Evolutionary conservation across 2,888 invertebrate genomes (phyloP), one percentile per base, ranked within the genome.

Genomic region (Pantelozetes paolii): DNA sequence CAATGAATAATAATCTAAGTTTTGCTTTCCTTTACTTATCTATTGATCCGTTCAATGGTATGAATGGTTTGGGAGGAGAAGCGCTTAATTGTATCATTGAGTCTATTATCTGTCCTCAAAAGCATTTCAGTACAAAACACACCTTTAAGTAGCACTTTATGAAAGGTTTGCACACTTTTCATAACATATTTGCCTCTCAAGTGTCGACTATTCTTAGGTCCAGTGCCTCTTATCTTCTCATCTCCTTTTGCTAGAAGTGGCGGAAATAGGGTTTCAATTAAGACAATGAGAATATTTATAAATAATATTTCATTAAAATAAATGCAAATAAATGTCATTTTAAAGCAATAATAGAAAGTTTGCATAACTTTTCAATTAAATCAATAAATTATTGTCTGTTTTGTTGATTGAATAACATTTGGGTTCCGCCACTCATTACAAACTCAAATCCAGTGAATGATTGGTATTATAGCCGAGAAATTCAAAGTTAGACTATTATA

Each of bases 21-120:
- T 8, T 32, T 15, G 11, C 36, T 32, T 28, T 28, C n/a, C 1
- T n/a, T 64, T n/a, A 2, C 28, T 64, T 64, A 64, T 64, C 62
- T 62, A 18, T 62, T n/a, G 15, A 36, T 30, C 64, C 36, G 36
- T 64, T 64, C 3, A 28, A 36, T 36, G 13, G 36, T 18, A n/a
- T 40, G 28, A 64, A 64, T 64, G 36, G 64, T 64, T 36, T 64
- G 64, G 64, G 64, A 64, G 64, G 64, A 64, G 64, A 36, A 64
- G 64, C 20, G 20, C 64, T 36, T 64, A 64, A 64, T 64, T 64
- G 64, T 64, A 36, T 64, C 36, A 64, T 64, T 64, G 36, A 36
- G n/a, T 64, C 36, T 5, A 64, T 36, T 64, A 64, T 36, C 36
- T 9, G 6, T 64, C 11, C n/a, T 2, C 64, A 32, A 64, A 36